Percentiles rank a stretch among this genome's conserved stretches.
phyloP scores from a whole-genome alignment of 2,888 invertebrate genomes.

The Mantis religiosa region DNA sequence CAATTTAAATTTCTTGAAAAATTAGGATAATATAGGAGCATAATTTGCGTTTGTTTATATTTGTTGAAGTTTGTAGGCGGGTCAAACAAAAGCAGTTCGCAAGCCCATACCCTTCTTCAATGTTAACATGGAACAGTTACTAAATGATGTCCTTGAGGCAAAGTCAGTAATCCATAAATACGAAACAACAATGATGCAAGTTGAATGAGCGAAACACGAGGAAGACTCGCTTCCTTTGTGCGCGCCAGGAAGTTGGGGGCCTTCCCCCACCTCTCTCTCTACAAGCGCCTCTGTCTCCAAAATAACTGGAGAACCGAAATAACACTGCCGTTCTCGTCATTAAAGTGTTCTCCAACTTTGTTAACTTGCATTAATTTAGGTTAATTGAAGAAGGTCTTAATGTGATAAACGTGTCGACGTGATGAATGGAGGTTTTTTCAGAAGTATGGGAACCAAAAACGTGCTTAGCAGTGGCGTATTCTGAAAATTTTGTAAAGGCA shows the following conservation, averaged over 20 bases:
- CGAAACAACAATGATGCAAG: neutral
- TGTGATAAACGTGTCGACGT: neutral
- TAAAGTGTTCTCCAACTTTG: neutral
- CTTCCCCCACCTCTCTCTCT: too few relatives aligned
- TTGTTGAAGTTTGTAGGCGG: too few relatives aligned
- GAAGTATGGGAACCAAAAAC: neutral
- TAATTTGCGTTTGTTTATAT: too few relatives aligned
- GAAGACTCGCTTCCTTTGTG: neutral
- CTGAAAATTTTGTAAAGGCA: too few relatives aligned
- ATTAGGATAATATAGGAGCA: too few relatives aligned
- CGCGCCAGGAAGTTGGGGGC: neutral
- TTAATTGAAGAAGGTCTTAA: neutral
- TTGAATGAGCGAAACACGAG: neutral
- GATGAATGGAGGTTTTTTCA: neutral
- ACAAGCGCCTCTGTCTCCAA: neutral
- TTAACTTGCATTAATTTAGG: neutral
- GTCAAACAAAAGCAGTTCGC: too few relatives aligned
- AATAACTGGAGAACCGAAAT: neutral
- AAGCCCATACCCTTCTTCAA: too few relatives aligned
- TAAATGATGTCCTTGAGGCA: neutral
- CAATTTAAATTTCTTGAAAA: too few relatives aligned
- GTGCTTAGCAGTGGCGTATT: too few relatives aligned
- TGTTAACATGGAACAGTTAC: neutral
- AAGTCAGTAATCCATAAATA: neutral
- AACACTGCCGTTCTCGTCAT: neutral